phyloP scores from a whole-genome alignment of 2,888 invertebrate genomes.

The Spilarctia lutea region DNA sequence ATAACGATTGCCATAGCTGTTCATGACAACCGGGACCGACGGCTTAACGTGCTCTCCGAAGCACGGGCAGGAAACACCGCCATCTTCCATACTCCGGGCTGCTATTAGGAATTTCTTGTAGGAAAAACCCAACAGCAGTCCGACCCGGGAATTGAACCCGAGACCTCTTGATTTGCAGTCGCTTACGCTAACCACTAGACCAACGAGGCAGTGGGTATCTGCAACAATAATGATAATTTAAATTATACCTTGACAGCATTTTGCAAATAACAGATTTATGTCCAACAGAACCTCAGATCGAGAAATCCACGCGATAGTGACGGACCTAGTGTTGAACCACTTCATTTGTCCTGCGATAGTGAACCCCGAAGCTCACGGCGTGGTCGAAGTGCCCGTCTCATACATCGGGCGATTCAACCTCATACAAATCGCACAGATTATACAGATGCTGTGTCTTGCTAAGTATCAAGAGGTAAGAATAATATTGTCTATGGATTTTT shows the following conservation, averaged over 20 bases:
- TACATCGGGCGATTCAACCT: constrained; percentile 96
- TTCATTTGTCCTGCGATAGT: constrained; percentile 99
- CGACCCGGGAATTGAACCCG: no score
- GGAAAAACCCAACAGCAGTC: no score
- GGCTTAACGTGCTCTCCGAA: no score
- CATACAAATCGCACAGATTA: constrained; percentile 96
- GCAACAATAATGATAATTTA: no score
- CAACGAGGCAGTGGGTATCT: no score
- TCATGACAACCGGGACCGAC: no score
- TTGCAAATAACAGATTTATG: neutral
- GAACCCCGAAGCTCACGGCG: constrained; percentile 97
- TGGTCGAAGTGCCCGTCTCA: constrained; percentile 96
- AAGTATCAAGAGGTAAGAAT: constrained; percentile 91
- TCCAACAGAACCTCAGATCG: constrained; percentile 72
- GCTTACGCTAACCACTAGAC: no score
- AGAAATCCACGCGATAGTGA: constrained; percentile 90
- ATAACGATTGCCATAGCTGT: no score
- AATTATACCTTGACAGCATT: neutral
- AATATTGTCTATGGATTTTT: neutral
- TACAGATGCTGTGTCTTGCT: constrained; percentile 95
- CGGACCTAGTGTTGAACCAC: constrained; percentile 96
- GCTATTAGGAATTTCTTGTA: no score
- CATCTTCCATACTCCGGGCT: no score
- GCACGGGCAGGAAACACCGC: no score
- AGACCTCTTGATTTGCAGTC: no score